phyloP scores from a whole-genome alignment of 2,797 vertebrate genomes.

The Podarcis siculus region DNA sequence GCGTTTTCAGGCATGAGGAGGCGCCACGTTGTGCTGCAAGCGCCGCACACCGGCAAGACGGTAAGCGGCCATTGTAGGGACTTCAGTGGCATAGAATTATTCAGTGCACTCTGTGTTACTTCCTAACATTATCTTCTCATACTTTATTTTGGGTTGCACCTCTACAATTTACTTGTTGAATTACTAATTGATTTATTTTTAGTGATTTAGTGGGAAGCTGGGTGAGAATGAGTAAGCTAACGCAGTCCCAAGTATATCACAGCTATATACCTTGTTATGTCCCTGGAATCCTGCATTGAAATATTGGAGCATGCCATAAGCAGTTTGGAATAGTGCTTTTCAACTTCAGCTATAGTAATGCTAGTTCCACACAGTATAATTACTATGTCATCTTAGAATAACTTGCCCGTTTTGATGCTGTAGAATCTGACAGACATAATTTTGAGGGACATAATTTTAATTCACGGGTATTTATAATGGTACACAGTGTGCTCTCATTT shows the following conservation, averaged over 20 bases:
- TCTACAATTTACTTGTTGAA: background rate
- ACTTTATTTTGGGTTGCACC: background rate
- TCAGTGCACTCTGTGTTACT: background rate
- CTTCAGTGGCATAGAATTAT: background rate
- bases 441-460: conserved; percentile 59
- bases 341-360: conserved; percentile 25
- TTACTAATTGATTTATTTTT: conserved; percentile 5
- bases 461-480: conserved; percentile 42
- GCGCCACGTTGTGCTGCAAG: too few relatives aligned
- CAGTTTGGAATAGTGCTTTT: conserved; percentile 42
- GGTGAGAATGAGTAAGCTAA: background rate
- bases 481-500: conserved; percentile 41
- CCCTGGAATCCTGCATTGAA: conserved; percentile 21
- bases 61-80: background rate
- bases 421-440: conserved; percentile 64
- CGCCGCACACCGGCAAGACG: rapidly evolving
- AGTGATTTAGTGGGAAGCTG: conserved; percentile 3
- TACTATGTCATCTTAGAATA: conserved; percentile 62
- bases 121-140: background rate
- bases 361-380: conserved; percentile 52
- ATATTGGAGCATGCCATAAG: conserved; percentile 22
- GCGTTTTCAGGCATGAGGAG: too few relatives aligned
- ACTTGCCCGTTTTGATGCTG: conserved; percentile 59
- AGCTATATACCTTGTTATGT: background rate
- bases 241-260: background rate